phyloP scores from a whole-genome alignment of 2,797 vertebrate genomes.

The Sebastes hubbsi region DNA sequence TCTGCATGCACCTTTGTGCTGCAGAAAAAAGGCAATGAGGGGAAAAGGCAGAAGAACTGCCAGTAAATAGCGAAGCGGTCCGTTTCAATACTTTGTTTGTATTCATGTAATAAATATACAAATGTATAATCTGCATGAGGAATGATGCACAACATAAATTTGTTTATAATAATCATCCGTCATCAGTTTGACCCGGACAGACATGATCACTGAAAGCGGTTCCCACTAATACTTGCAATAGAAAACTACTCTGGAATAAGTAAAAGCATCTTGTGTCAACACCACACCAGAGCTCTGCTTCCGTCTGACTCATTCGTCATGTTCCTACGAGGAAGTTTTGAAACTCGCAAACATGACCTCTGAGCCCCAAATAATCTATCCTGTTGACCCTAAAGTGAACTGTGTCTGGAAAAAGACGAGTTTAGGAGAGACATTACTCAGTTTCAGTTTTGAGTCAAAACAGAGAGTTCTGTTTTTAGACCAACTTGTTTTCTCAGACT shows the following conservation, averaged over 20 bases:
- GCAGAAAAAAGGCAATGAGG: no score
- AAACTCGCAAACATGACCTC: neutral
- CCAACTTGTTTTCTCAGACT: neutral
- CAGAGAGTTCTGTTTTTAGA: neutral
- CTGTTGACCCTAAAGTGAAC: neutral
- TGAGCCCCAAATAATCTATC: neutral
- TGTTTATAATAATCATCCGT: no score
- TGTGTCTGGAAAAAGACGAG: neutral
- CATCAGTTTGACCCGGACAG: no score
- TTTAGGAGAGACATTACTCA: neutral
- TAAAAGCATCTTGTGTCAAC: neutral
- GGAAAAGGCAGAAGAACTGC: no score
- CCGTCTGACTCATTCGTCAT: neutral
- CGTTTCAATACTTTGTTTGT: no score
- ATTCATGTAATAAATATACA: no score
- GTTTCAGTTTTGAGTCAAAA: neutral
- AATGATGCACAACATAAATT: no score
- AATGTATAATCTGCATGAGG: no score
- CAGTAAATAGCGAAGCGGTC: no score
- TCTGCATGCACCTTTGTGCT: no score
- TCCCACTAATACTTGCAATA: neutral
- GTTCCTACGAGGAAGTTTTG: neutral
- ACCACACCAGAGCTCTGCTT: neutral
- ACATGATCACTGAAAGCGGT: no score
- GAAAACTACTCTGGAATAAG: accelerated